Evolutionary conservation across 2,113 vertebrate species (phyloP).

Genomic region (Microcebus murinus): DNA sequence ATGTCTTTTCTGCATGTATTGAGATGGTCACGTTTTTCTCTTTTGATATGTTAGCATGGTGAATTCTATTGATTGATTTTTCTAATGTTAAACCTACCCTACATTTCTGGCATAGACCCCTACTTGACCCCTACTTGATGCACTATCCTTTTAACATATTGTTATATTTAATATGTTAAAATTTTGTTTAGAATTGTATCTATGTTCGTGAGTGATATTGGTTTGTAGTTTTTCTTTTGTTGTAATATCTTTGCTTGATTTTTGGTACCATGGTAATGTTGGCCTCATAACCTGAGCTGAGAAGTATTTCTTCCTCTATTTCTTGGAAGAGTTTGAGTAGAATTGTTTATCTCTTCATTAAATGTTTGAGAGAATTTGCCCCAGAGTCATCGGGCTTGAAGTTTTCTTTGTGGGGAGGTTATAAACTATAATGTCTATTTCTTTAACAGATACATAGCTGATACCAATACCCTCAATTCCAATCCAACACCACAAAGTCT

Average conservation of each 20-base stretch:
- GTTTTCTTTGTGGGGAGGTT: not conserved
- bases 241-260: not conserved
- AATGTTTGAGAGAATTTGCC: constrained; percentile 15
- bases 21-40: not conserved
- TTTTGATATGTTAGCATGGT: constrained; percentile 7
- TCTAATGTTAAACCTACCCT: not conserved
- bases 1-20: not conserved
- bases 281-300: not conserved
- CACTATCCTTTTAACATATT: not conserved
- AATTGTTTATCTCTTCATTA: constrained; percentile 45
- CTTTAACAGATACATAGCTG: not conserved
- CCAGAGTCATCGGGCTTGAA: not conserved
- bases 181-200: constrained; percentile 51
- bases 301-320: not conserved
- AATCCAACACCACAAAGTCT: not conserved
- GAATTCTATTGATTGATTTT: constrained; percentile 22
- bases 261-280: constrained; percentile 10
- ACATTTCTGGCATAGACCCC: not conserved
- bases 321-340: not conserved
- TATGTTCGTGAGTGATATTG: not conserved
- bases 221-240: not conserved
- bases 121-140: not conserved
- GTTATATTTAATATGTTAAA: constrained; percentile 8
- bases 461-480: not conserved
- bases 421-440: not conserved